Base-by-base conservation (phyloP, 2,113 vertebrate genomes). In the Cepphus grylle region DNA sequence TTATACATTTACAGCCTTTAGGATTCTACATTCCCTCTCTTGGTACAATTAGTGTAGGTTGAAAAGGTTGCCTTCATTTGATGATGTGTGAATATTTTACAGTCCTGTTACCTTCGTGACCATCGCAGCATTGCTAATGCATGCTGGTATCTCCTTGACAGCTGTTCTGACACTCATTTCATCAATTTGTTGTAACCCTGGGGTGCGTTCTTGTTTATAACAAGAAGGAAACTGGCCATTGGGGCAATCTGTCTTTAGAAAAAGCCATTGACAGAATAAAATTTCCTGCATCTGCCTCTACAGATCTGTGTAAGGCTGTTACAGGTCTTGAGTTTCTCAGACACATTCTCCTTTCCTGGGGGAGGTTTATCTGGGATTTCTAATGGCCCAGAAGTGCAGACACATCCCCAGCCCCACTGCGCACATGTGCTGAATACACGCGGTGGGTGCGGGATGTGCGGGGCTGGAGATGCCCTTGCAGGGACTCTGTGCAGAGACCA, bases 341-440 rank as follows among this genome's bases (percentile, higher is more conserved):
- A 70, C 45, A 6, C 0, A 14, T 5, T 32, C 87, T 76, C 29
- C 81, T 34, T 23, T 53, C 81, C 61, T 1, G 18, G 55, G 36
- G 34, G 67, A 89, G 38, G 1, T 18, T 73, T 66, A 9, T 34
- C 72, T 5, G 36, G 55, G 50, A 12, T 65, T 72, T 40, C 72
- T 80, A 65, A 47, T 20, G 61, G 40, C 47, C 65, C 67, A 65
- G 34, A 9, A 49, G 42, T 1, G 15, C 83, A 62, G 92, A 29
- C 20, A 2, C 2, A 16, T 2, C 42, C 11, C 0, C 84, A 42
- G 0, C 22, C 26, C 45, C n/a, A 2, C 22, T 2, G 19, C 53
- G 8, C 6, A 10, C 9, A 5, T 0, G 61, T 1, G 11, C 49
- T 38, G 61, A 16, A 26, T 0, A 2, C 25, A 4, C 1, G 15